Evolutionary conservation across 2,888 invertebrate genomes (phyloP), one percentile per base, ranked within the genome.

Genomic region (Callimorpha dominula): DNA sequence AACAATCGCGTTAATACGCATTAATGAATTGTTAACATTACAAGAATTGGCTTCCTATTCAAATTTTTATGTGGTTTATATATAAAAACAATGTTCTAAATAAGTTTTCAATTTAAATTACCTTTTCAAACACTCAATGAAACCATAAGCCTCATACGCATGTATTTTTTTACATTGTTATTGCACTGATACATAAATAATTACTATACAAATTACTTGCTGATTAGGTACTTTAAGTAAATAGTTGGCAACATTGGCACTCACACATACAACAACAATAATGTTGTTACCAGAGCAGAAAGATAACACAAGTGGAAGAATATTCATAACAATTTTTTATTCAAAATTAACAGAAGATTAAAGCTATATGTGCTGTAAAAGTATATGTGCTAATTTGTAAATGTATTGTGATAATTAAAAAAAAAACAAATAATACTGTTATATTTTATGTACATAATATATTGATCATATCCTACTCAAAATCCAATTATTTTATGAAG

Each of bases 231-330:
- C 64, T 52, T 72, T 71, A 66, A 68, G 46, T 60, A 43, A 71
- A 63, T 65, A 11, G 65, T 82, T 84, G 84, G 81, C 83, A 85
- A 78, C 75, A 79, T 85, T 86, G 86, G 84, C 81, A 85, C 86
- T 68, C 77, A 76, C 79, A 77, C 77, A 78, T 76, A 62, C 75
- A 75, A 71, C 75, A 81, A 82, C 67, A 79, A 81, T 68, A 78
- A 76, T 68, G 63, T 75, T 72, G 72, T 82, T 84, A 68, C 73
- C 52, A 65, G 81, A 82, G 77, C 78, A 80, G 81, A 76, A 82
- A 78, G 71, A 63, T 43, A 50, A 42, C 40, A 9, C 42, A 42
- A 64, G 9, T 64, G 43, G 11, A 17, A 64, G 17, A 64, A 43
- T 43, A 42, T 64, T 42, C 2, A 42, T 42, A 17, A 43, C 1